Conservation (phyloP, 2,113 vertebrate genomes). For the Apistogramma diplotaenia region DNA sequence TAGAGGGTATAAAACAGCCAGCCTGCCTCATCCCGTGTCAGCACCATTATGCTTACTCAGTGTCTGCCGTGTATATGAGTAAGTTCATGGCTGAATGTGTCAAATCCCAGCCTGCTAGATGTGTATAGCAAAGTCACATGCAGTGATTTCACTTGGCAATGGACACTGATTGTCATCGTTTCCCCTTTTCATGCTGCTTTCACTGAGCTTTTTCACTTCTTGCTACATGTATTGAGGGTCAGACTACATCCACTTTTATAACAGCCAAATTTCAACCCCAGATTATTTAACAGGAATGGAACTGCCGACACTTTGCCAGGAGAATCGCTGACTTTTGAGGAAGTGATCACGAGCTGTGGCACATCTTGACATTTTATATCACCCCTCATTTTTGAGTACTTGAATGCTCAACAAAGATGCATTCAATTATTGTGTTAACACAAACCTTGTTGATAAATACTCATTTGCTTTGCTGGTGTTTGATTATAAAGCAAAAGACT, state of each 20-base stretch:
- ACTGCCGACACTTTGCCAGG: not conserved
- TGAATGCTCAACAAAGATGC: not conserved
- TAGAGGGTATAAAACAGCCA: not conserved
- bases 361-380: not conserved
- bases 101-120: not conserved
- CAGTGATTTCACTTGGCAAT: constrained; percentile 8
- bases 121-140: not conserved
- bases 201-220: not conserved
- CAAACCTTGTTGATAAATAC: not conserved
- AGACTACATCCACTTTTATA: not conserved
- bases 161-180: not conserved
- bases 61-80: not conserved
- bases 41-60: not conserved
- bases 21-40: not conserved
- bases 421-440: not conserved
- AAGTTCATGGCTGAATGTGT: not conserved
- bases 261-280: not conserved
- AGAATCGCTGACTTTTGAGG: not conserved
- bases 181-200: not conserved
- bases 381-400: not conserved
- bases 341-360: not conserved
- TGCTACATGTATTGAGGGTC: not conserved
- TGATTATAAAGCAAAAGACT: not conserved
- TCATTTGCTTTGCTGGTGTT: not conserved
- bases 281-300: not conserved